phyloP scores from a whole-genome alignment of 2,113 vertebrate genomes.

The Tympanuchus pallidicinctus region DNA sequence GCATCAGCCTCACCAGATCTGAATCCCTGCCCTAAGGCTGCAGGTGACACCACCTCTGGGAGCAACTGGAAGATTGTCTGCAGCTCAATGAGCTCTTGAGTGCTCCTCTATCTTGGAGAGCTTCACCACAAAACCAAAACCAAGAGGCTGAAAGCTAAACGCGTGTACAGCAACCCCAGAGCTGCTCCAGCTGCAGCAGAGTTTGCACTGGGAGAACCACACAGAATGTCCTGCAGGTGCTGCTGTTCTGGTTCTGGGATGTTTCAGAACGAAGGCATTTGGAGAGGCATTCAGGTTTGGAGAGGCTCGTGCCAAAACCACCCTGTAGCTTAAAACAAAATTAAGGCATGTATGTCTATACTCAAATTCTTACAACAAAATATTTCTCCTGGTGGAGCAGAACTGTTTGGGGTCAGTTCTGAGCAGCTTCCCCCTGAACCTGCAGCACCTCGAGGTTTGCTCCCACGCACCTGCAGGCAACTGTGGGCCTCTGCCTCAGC shows the following conservation, averaged over 20 bases:
- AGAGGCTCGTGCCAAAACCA: not conserved
- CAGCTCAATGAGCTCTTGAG: not conserved
- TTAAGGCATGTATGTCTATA: no score
- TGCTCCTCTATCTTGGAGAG: not conserved
- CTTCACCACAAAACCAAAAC: not conserved
- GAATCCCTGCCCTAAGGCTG: not conserved
- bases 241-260: not conserved
- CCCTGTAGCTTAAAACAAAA: not conserved
- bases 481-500: not conserved
- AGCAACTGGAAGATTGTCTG: not conserved
- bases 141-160: not conserved
- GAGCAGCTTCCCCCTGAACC: not conserved
- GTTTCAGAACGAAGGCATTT: not conserved
- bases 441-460: not conserved
- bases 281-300: not conserved
- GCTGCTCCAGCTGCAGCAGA: not conserved
- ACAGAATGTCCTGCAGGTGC: not conserved
- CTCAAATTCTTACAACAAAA: not conserved
- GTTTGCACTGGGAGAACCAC: not conserved
- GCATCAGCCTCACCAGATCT: not conserved
- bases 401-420: not conserved
- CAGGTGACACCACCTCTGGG: not conserved
- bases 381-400: not conserved
- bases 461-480: not conserved
- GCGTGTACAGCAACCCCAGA: no score